phyloP scores from a whole-genome alignment of 2,113 vertebrate genomes.

The Salvator merianae region DNA sequence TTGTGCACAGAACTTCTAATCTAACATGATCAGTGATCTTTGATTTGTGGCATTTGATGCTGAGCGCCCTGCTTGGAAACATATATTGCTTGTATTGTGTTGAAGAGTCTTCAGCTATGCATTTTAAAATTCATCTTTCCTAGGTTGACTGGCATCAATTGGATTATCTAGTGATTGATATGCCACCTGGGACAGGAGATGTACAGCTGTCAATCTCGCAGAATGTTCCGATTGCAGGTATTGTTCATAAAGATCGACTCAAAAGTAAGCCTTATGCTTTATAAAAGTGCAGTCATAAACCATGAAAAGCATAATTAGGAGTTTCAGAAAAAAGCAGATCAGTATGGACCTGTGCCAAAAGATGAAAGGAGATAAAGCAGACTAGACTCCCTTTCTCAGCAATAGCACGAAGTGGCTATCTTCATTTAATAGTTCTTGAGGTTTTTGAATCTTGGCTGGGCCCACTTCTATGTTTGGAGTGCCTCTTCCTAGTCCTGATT shows the following conservation, averaged over 20 bases:
- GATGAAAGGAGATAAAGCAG: too few relatives aligned
- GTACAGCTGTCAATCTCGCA: constrained; percentile 94
- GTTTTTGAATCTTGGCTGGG: too few relatives aligned
- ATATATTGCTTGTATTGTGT: not conserved
- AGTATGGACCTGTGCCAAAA: too few relatives aligned
- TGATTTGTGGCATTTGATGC: not conserved
- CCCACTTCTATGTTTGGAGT: too few relatives aligned
- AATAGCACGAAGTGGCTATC: too few relatives aligned
- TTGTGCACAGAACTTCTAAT: not conserved
- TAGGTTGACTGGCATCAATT: constrained; percentile 94
- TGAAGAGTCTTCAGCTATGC: not conserved
- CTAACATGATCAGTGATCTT: not conserved
- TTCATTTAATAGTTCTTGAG: too few relatives aligned
- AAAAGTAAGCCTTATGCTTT: not conserved
- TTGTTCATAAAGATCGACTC: constrained; percentile 1
- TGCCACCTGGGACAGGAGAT: constrained; percentile 97
- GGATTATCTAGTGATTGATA: constrained; percentile 96
- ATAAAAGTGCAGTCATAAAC: not conserved
- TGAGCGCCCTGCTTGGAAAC: not conserved
- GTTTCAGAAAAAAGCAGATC: not conserved
- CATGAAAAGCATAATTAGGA: not conserved
- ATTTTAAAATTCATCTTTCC: constrained; percentile 15
- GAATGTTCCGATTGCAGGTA: constrained; percentile 92
- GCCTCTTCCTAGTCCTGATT: too few relatives aligned
- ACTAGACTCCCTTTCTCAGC: too few relatives aligned